Evolutionary conservation across 1,140 invertebrate genomes (phyloP), one percentile per base, ranked within the genome.

Genomic region (Neelides sp.): DNA sequence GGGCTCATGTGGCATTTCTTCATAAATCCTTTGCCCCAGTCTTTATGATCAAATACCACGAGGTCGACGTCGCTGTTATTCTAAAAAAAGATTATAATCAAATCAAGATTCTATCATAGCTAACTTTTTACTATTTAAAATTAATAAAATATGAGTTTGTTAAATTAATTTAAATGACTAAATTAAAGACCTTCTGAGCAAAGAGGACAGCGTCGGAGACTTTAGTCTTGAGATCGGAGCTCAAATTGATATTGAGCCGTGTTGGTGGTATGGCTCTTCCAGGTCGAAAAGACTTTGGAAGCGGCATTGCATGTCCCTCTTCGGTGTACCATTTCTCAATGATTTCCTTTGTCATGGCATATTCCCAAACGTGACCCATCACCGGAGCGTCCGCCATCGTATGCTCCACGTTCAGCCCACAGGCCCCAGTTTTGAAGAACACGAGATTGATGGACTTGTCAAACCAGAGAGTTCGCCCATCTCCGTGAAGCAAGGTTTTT

Each of bases 361-460:
- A 74, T 61, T 78, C 75, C 57, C 67, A 67, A 35, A 72, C 62
- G 58, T 78, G 75, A n/a, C 66, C 75, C 44, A 74, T 66, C 0
- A 71, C 73, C 15, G 75, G 74, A 4, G 75, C 75, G 65, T 77
- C 51, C 1, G 70, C 73, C 61, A 68, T 62, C 37, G 70, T 67
- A 53, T 75, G 75, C 61, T 78, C 75, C 58, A 71, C 69, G 61
- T 78, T 77, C n/a, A 75, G 45, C 40, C 75, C 75, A 52, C 69
- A 63, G 46, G 66, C 58, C 22, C 69, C 73, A 61, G 73, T 67
- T 30, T 63, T 62, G 56, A 73, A 73, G 24, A 68, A 59, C 10
- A 71, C 49, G 10, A 73, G 15, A 51, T 68, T 71, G 32, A 69
- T 51, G 37, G 65, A 68, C 54, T 75, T 75, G 58, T 75, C 73